Base-by-base conservation (phyloP, 2,113 vertebrate genomes). In the Cercocebus atys region DNA sequence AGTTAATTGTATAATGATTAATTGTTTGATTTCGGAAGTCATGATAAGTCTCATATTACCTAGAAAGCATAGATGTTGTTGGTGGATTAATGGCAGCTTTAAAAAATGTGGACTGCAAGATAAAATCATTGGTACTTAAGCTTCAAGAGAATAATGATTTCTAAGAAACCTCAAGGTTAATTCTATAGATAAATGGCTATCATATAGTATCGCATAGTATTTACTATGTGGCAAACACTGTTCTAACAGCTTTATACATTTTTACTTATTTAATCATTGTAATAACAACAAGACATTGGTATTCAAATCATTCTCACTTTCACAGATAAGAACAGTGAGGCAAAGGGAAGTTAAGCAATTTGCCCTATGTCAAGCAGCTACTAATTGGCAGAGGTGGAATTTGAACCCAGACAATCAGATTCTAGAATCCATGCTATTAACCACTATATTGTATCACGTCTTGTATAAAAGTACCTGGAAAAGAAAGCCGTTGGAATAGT, bases 1-100 rank as follows among this genome's bases (percentile, higher is more conserved):
- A 94, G 61, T 84, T 95, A 88, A 92, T 68, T 91, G 6, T 66
- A 82, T 83, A 72, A 84, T 79, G 61, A 79, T 85, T 78, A 61
- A 75, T 32, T 79, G 50, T 91, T 85, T 68, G n/a, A 88, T 73
- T 79, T 25, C 43, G 50, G 10, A 78, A 68, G 27, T 83, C 35
- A 79, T 68, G 79, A 91, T 80, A 66, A 94, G 75, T 59, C 2
- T 88, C 17, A 52, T 66, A 18, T 95, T 93, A 61, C 50, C 35
- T 81, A 47, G 17, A 95, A 95, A 92, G 27, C 64, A 68, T 64
- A 55, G 17, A 72, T 66, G 4, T 68, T 27, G 11, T 66, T 78
- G 23, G 0, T 75, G 20, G 68, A 75, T 80, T 95, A 55, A 83
- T 47, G 18, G 20, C 25, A 80, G 16, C 35, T 87, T 80, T 72